Evolutionary conservation across 2,888 invertebrate species (phyloP).

Genomic region (Caenorhabditis uteleia): DNA sequence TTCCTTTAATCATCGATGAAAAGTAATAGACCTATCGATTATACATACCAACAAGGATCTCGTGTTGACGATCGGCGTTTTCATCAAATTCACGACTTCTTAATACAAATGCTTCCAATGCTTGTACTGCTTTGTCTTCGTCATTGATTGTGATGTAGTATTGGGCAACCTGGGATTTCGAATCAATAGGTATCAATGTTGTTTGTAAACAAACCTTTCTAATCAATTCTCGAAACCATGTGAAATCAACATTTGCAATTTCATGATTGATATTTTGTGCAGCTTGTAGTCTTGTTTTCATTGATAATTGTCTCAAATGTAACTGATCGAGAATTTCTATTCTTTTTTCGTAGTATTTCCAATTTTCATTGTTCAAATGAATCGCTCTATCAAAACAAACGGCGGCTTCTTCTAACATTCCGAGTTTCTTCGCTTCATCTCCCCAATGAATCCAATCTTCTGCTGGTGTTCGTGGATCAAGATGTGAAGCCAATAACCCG

Average conservation of each 20-base stretch:
- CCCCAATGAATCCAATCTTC: slow-evolving; percentile 64
- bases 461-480: slow-evolving; percentile 56
- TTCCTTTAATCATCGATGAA: slow-evolving; percentile 9
- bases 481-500: slow-evolving; percentile 61
- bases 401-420: slow-evolving; percentile 60
- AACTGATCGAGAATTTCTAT: slow-evolving; percentile 58
- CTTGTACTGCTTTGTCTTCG: slow-evolving; percentile 60
- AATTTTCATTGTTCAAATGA: slow-evolving; percentile 52
- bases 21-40: too few relatives aligned
- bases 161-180: slow-evolving; percentile 61
- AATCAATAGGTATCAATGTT: slow-evolving; percentile 8
- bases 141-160: slow-evolving; percentile 63
- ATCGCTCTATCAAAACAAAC: slow-evolving; percentile 64
- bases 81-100: slow-evolving; percentile 57
- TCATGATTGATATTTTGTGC: slow-evolving; percentile 51
- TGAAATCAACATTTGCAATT: slow-evolving; percentile 50
- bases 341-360: slow-evolving; percentile 63
- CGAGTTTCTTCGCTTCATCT: slow-evolving; percentile 55
- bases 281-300: slow-evolving; percentile 60
- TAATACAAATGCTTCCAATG: slow-evolving; percentile 60
- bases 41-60: slow-evolving; percentile 50
- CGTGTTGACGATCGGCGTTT: slow-evolving; percentile 43
- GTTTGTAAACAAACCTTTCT: slow-evolving; percentile 38
- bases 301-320: slow-evolving; percentile 51
- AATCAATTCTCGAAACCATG: slow-evolving; percentile 59